Base-by-base conservation (phyloP, 2,888 invertebrate genomes). In the Vannuccia rotundouncinata region DNA sequence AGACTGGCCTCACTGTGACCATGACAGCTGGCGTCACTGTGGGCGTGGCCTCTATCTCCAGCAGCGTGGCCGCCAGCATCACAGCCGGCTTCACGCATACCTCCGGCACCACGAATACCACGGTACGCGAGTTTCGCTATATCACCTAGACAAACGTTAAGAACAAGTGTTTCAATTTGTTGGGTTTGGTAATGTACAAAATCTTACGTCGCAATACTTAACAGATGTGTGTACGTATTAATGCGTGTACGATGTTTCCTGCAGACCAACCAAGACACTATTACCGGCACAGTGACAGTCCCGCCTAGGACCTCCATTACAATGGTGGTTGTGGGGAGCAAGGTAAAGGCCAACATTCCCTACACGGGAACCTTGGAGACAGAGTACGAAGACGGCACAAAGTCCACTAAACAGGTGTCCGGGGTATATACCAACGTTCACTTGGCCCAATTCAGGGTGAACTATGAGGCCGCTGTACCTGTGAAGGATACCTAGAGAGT, bases 371-470 rank as follows among this genome's bases (percentile, higher is more conserved):
- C 45, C 45, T 17, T 45, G 45, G 45, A 10, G 10, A 76, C 30
- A 10, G 30, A 27, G 76, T 76, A 76, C 29, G 76, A 29, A 10
- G 76, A 76, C 30, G 76, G 76, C 13, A 76, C 29, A 10, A 76
- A 17, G n/a, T 2, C 5, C 2, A 30, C 2, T n/a, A 13, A 29
- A 13, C 2, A 5, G 13, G n/a, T 29, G n/a, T 25, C 76, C n/a
- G 76, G 76, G 29, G 29, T 76, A 5, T 76, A 76, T n/a, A 76
- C 76, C n/a, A 76, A 76, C 30, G 29, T 76, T 76, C 29, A 76
- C 10, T 17, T 29, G 5, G 76, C 13, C 10, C 76, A 29, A 13
- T 76, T 76, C 30, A 2, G n/a, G 2, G 76, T 76, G 2, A 29
- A 76, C 27, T 76, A 76, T 29, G 30, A 29, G 30, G 76, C 27